Evolutionary conservation across 2,797 vertebrate genomes (phyloP).

Genomic region (Lepidocolaptes lacrymiger): DNA sequence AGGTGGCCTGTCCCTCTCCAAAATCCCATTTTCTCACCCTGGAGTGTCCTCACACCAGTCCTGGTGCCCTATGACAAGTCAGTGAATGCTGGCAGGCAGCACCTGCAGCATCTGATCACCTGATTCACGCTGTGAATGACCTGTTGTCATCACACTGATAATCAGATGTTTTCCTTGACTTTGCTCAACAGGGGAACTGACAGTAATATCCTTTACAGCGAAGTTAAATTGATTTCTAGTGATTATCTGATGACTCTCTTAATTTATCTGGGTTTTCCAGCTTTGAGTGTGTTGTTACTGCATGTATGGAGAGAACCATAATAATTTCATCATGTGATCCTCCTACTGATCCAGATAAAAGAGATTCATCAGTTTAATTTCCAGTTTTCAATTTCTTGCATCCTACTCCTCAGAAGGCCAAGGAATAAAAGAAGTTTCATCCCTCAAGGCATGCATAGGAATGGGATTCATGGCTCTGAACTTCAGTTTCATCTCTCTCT

Average conservation of each 20-base stretch:
- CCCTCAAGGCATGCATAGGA: accelerated
- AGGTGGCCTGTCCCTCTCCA: accelerated
- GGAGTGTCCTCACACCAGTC: not conserved
- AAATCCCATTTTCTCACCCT: not conserved
- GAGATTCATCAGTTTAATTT: not conserved
- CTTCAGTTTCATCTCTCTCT: not conserved
- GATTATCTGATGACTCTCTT: not conserved
- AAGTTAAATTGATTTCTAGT: not conserved
- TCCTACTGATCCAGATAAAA: not conserved
- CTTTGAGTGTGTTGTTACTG: not conserved
- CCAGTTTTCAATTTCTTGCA: not conserved
- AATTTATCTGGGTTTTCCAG: not conserved
- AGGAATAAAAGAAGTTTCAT: not conserved
- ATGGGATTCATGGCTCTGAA: not conserved
- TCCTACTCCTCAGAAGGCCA: not conserved
- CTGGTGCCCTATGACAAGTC: not conserved
- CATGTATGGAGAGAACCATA: not conserved
- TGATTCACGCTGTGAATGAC: not conserved
- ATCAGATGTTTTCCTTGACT: not conserved
- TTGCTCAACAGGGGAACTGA: not conserved
- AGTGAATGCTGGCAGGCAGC: not conserved
- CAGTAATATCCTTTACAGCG: not conserved
- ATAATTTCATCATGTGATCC: not conserved
- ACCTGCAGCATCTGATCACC: not conserved
- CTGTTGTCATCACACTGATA: not conserved